phyloP scores from a whole-genome alignment of 2,888 invertebrate species.

The Muschampia plurimacula region DNA sequence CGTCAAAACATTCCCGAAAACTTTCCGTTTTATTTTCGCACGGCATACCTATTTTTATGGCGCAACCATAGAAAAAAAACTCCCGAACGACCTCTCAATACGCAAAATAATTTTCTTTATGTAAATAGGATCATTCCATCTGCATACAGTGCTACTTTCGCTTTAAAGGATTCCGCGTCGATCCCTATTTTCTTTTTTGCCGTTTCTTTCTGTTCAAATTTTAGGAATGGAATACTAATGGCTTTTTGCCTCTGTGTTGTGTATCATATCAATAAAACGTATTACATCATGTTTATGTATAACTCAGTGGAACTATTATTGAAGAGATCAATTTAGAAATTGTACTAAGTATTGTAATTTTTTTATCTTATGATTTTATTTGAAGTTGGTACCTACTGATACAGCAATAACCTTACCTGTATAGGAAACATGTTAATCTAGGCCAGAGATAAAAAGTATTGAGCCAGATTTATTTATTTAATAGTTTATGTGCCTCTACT shows the following conservation, averaged over 20 bases:
- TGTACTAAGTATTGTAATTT: too few relatives aligned
- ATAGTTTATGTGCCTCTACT: too few relatives aligned
- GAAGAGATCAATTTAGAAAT: too few relatives aligned
- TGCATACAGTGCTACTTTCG: constrained; percentile 56
- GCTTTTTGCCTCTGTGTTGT: background rate
- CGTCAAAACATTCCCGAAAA: background rate
- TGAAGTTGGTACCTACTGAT: too few relatives aligned
- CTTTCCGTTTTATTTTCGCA: background rate
- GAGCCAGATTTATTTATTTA: too few relatives aligned
- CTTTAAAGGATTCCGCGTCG: constrained; percentile 55
- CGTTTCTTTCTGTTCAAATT: constrained; percentile 37
- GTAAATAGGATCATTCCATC: constrained; percentile 64
- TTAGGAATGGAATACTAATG: constrained; percentile 1
- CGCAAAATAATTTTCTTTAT: constrained; percentile 68
- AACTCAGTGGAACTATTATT: too few relatives aligned
- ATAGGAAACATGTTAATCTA: too few relatives aligned
- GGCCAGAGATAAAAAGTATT: too few relatives aligned
- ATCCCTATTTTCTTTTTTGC: constrained; percentile 42
- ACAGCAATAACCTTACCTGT: too few relatives aligned
- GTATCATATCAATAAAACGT: background rate
- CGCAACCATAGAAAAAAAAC: constrained; percentile 24
- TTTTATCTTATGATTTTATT: too few relatives aligned
- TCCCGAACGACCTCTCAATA: constrained; percentile 46
- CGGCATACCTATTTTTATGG: constrained; percentile 5
- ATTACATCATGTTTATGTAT: too few relatives aligned